Percentiles rank a stretch among this genome's conserved stretches.
These are phyloP conservation scores for Anneissia japonica DNA, from an alignment of 35 echinoderm and acorn worm genomes.

Conservation along the genomic window DNA sequence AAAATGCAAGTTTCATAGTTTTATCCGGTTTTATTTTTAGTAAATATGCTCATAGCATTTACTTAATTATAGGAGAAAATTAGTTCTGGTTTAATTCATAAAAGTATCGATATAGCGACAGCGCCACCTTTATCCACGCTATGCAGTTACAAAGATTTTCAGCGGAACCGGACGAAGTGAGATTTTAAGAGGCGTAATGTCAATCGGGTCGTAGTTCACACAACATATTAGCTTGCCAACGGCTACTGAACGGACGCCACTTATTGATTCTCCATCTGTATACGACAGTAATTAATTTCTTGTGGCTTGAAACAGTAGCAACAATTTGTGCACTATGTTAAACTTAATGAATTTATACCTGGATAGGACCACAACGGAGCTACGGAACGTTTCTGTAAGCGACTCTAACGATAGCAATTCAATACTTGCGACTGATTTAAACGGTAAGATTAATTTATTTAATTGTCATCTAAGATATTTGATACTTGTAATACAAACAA, in stretches of 20 bases:
- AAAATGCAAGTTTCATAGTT: neutral
- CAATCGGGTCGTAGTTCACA: neutral
- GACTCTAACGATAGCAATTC: neutral
- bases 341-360: neutral
- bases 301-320: neutral
- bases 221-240: neutral
- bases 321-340: neutral
- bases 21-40: neutral
- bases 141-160: neutral
- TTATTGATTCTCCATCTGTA: neutral
- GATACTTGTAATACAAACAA: no score
- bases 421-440: neutral
- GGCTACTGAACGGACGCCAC: neutral
- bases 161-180: neutral
- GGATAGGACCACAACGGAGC: neutral
- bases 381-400: neutral
- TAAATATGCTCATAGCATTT: neutral
- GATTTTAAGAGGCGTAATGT: neutral
- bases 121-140: neutral
- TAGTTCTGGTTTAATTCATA: neutral
- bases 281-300: neutral
- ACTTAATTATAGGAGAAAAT: neutral
- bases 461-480: no score
- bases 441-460: neutral
- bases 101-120: neutral